phyloP scores from a whole-genome alignment of 2,113 vertebrate species.

The Cacatua alba region DNA sequence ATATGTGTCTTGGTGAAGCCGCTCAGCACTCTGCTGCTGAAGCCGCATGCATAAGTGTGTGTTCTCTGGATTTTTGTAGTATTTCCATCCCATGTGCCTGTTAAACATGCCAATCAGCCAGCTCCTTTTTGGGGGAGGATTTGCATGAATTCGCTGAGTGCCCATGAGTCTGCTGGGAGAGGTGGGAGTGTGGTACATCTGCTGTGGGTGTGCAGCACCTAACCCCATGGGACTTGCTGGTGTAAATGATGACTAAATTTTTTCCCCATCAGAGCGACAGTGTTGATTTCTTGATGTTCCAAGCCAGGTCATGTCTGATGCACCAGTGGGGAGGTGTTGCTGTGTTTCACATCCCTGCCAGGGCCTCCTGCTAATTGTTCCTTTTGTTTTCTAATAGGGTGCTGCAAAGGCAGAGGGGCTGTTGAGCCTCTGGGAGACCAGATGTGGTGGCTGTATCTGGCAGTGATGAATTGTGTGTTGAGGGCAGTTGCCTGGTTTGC shows the following conservation, averaged over 20 bases:
- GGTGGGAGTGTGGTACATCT: neutral
- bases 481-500: no score
- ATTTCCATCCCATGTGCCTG: rapidly evolving
- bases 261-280: conserved; percentile 78
- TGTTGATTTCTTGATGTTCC: conserved; percentile 67
- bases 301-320: conserved; percentile 74
- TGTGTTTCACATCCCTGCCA: rapidly evolving
- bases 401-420: no score
- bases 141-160: neutral
- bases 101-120: rapidly evolving
- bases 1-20: rapidly evolving
- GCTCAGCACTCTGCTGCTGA: neutral
- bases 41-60: rapidly evolving
- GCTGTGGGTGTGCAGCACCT: neutral
- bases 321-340: conserved; percentile 19
- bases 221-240: neutral
- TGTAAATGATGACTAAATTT: conserved; percentile 76
- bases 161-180: rapidly evolving
- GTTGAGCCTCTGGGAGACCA: no score
- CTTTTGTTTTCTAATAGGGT: no score
- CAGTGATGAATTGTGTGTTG: no score
- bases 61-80: rapidly evolving
- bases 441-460: no score
- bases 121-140: neutral
- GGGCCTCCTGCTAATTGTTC: neutral